Evolutionary conservation across 2,797 vertebrate species (phyloP).

Genomic region (Lates japonicus): DNA sequence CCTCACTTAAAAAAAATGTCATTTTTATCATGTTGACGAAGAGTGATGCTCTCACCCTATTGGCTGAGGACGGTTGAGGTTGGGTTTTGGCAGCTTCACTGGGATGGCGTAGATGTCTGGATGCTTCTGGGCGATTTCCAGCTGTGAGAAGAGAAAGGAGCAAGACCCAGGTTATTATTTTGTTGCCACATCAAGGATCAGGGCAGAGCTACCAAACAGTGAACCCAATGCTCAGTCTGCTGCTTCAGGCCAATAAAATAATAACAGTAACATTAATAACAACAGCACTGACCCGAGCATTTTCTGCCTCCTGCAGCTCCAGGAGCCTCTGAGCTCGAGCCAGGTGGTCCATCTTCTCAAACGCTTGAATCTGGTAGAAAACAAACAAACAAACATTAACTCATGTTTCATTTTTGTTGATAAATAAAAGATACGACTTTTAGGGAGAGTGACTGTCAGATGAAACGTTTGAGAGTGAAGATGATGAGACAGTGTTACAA

Average conservation of each 20-base stretch:
- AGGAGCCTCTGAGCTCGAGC: constrained; percentile 93
- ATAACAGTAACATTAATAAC: neutral
- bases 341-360: constrained; percentile 98
- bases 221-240: no score
- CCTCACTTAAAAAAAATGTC: neutral
- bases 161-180: constrained; percentile 51
- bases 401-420: neutral
- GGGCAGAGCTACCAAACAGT: no score
- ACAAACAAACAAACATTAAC: neutral
- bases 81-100: constrained; percentile 92
- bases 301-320: constrained; percentile 97
- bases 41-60: constrained; percentile 86
- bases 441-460: neutral
- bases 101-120: constrained; percentile 98
- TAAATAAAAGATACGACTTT: neutral
- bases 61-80: constrained; percentile 89
- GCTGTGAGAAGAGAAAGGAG: constrained; percentile 77
- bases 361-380: constrained; percentile 90
- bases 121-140: constrained; percentile 98
- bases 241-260: no score
- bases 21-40: neutral
- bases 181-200: no score
- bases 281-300: constrained; percentile 87
- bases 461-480: neutral
- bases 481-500: neutral